Conservation (phyloP, 2,888 invertebrate species). For the Melanchra persicariae region DNA sequence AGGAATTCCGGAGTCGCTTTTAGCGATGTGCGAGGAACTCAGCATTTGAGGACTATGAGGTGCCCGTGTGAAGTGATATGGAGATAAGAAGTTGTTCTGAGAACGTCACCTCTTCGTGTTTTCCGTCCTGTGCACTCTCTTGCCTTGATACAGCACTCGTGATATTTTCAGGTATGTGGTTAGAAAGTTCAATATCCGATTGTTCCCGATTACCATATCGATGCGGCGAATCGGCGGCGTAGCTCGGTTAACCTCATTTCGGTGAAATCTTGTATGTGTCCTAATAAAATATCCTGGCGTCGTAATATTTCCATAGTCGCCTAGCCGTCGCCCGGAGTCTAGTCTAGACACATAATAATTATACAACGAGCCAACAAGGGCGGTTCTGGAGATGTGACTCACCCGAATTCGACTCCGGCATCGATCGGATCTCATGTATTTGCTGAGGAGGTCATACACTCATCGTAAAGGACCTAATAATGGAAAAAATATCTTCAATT, state of each 20-base stretch:
- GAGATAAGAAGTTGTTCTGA: slow-evolving; percentile 85
- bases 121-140: slow-evolving; percentile 87
- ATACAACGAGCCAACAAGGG: slow-evolving; percentile 86
- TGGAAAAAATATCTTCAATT: slow-evolving; percentile 67
- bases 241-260: slow-evolving; percentile 67
- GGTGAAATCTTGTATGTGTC: slow-evolving; percentile 50
- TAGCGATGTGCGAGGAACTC: slow-evolving; percentile 83
- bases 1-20: slow-evolving; percentile 82
- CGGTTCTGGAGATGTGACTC: slow-evolving; percentile 86
- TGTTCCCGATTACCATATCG: slow-evolving; percentile 49
- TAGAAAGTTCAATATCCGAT: slow-evolving; percentile 34
- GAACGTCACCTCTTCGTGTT: slow-evolving; percentile 85
- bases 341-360: slow-evolving; percentile 89
- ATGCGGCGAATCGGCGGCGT: slow-evolving; percentile 53
- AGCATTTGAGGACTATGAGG: slow-evolving; percentile 84
- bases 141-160: slow-evolving; percentile 81
- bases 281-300: slow-evolving; percentile 75
- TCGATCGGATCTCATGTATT: slow-evolving; percentile 85
- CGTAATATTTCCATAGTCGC: slow-evolving; percentile 83
- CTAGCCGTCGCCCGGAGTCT: slow-evolving; percentile 86
- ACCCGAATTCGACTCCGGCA: slow-evolving; percentile 82
- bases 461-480: slow-evolving; percentile 79
- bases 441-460: slow-evolving; percentile 77
- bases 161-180: slow-evolving; percentile 82
- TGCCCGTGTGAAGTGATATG: slow-evolving; percentile 87